phyloP scores from a whole-genome alignment of 2,888 invertebrate species.

The Melanophora roralis region DNA sequence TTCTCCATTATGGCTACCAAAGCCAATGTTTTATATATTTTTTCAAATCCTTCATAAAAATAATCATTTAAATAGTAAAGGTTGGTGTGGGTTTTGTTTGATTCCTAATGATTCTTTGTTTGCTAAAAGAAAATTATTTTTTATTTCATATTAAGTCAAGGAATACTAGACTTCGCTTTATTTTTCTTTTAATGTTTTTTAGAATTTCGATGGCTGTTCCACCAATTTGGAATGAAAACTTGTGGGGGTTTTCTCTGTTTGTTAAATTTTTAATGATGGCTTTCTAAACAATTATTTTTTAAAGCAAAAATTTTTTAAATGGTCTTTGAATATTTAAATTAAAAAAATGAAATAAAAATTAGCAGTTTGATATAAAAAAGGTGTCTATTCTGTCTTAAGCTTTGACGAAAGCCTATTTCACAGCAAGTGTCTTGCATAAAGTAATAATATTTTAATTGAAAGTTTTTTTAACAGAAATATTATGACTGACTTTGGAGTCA shows the following conservation, averaged over 20 bases:
- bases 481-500: too few species aligned
- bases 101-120: conserved; percentile 19
- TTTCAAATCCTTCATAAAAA: conserved; percentile 6
- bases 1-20: not conserved
- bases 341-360: too few species aligned
- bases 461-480: too few species aligned
- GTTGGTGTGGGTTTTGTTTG: conserved; percentile 12
- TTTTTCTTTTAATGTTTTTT: not conserved
- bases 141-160: conserved; percentile 8
- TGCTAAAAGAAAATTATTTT: conserved; percentile 9
- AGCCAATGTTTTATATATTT: not conserved
- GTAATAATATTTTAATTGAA: too few species aligned
- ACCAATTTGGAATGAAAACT: conserved; percentile 26
- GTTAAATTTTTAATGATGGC: conserved; percentile 39
- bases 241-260: conserved; percentile 22
- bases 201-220: conserved; percentile 29
- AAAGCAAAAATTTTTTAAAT: too few species aligned
- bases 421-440: too few species aligned
- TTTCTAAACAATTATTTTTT: conserved; percentile 25
- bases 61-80: not conserved
- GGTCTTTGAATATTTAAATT: too few species aligned
- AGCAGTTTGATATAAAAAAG: too few species aligned
- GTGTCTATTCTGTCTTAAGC: too few species aligned
- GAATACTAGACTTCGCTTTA: not conserved
- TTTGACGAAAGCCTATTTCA: too few species aligned